These are phyloP conservation scores for Neolamprologus longior DNA, from an alignment of 2,113 vertebrate genomes.

Conservation along the genomic window DNA sequence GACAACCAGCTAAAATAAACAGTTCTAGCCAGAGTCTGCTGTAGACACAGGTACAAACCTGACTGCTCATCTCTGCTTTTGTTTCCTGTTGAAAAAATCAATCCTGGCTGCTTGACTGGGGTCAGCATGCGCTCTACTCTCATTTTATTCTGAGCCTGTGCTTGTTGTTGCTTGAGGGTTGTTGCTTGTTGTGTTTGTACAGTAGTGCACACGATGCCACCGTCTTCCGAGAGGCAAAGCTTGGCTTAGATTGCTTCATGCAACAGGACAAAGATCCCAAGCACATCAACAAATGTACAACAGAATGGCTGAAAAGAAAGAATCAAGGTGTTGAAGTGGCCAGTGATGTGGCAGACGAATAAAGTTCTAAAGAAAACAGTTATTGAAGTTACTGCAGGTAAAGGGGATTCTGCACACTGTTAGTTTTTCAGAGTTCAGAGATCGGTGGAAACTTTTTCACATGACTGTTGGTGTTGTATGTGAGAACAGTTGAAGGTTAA, in stretches of 20 bases:
- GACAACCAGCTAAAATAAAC: neutral
- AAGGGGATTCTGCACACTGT: neutral
- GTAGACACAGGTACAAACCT: neutral
- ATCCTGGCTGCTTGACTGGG: neutral
- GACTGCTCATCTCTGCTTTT: neutral
- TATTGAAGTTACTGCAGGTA: neutral
- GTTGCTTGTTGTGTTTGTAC: neutral
- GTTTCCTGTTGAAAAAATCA: neutral
- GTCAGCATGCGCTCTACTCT: neutral
- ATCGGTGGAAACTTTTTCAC: neutral
- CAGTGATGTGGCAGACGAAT: neutral
- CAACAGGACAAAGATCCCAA: neutral
- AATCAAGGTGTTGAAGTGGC: neutral
- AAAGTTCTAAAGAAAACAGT: neutral
- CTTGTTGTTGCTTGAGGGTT: neutral
- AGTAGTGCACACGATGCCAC: neutral
- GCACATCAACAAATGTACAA: neutral
- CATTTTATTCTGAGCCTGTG: neutral
- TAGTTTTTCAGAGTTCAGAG: neutral
- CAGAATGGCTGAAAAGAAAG: neutral
- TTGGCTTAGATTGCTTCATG: neutral
- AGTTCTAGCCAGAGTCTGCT: neutral
- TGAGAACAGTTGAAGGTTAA: accelerated
- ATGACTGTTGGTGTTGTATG: neutral
- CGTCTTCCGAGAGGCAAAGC: neutral